Base-by-base conservation (phyloP, 1,140 invertebrate genomes). In the Dysdera silvatica region DNA sequence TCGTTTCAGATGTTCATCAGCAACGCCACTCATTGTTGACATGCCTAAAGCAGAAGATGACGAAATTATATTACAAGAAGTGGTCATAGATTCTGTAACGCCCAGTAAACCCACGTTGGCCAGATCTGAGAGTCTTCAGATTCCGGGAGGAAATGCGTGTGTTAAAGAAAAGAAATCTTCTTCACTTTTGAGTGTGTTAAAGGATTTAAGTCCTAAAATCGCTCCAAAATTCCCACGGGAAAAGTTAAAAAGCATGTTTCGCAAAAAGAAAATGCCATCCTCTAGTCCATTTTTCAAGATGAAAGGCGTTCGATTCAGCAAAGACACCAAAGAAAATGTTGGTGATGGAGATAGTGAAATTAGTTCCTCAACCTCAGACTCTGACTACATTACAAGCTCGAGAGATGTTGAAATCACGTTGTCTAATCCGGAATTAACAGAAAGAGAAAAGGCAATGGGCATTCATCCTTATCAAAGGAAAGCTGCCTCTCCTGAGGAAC, bases 31-130 rank as follows among this genome's bases (percentile, higher is more conserved):
- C 24, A 7, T 31, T 20, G 4, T 63, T 20, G 61, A 63, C 32
- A 63, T 63, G 61, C 52, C 41, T 56, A 56, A 7, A 31, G 61
- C 61, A 40, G 61, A 63, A 56, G 61, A 63, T 40, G 52, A 63
- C 26, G 61, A 63, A 40, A 63, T 63, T 18, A 28, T 63, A 32
- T 23, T 63, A 24, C 61, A 63, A 55, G 61, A 63, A 53, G 61
- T 63, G 52, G 56, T 56, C 29, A 45, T 63, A 16, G 61, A 63
- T 18, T 8, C 32, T 28, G 40, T 28, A 20, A 41, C 29, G 6
- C 31, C 18, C 6, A 40, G 20, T 29, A 24, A 14, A 24, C 43
- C 53, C 23, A 24, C 45, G 3, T 32, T 56, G 14, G 24, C n/a
- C 14, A 47, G 52, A 29, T 63, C 61, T 10, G 32, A 56, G 20